Evolutionary conservation across 2,888 invertebrate species (phyloP).

Genomic region (Troides oblongomaculatus): DNA sequence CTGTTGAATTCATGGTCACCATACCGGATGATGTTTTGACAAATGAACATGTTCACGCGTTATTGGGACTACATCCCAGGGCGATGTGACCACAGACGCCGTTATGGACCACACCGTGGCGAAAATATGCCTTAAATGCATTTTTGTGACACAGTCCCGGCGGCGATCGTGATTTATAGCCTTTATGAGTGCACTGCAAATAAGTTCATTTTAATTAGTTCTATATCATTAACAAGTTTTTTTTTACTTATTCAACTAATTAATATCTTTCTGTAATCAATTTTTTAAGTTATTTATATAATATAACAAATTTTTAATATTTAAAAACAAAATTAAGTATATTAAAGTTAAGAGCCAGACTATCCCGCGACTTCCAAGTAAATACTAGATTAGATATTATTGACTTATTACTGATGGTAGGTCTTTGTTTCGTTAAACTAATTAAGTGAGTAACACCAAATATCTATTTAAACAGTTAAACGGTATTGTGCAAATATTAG

Average conservation of each 20-base stretch:
- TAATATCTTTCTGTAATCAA: no score
- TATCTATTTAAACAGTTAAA: no score
- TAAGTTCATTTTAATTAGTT: conserved; percentile 44
- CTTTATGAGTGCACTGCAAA: conserved; percentile 29
- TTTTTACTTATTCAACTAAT: neutral
- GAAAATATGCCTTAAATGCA: conserved; percentile 35
- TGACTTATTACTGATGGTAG: no score
- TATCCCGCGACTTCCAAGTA: no score
- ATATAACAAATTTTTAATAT: no score
- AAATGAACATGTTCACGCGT: conserved; percentile 72
- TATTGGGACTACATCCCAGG: conserved; percentile 62
- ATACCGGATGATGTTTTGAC: conserved; percentile 70
- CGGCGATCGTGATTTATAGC: conserved; percentile 32
- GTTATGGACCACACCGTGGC: conserved; percentile 64
- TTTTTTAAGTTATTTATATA: no score
- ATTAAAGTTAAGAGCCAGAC: no score
- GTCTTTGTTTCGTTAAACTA: no score
- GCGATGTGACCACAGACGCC: conserved; percentile 56
- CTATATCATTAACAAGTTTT: neutral
- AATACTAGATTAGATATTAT: no score
- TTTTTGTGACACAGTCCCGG: conserved; percentile 27
- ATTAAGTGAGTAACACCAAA: no score
- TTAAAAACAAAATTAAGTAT: no score
- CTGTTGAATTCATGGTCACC: conserved; percentile 42
- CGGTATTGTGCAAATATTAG: no score